These are phyloP conservation scores for Octopus sinensis DNA, from an alignment of 1,140 invertebrate genomes.

Conservation along the genomic window DNA sequence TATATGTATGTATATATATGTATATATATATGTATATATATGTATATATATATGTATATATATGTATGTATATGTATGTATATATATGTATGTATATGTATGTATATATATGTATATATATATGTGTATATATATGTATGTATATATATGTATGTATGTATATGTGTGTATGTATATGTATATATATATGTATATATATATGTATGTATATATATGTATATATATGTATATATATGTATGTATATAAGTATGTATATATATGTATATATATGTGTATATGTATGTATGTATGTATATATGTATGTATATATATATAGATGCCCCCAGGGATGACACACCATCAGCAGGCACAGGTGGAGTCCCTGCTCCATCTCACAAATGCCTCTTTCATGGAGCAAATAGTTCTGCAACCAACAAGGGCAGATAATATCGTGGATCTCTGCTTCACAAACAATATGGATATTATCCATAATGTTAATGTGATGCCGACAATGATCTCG, in stretches of 20 bases:
- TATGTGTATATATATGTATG: background rate
- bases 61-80: background rate
- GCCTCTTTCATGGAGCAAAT: too few species aligned
- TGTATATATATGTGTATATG: background rate
- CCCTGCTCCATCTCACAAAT: too few species aligned
- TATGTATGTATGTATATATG: conserved; percentile 1
- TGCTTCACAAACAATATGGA: too few species aligned
- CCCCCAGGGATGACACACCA: too few species aligned
- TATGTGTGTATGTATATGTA: background rate
- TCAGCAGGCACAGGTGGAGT: too few species aligned
- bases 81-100: background rate
- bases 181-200: background rate
- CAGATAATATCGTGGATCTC: too few species aligned
- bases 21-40: background rate
- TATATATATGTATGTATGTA: background rate
- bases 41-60: background rate
- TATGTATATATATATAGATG: background rate
- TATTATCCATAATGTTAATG: too few species aligned
- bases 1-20: background rate
- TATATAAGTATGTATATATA: background rate
- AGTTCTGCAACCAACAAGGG: too few species aligned
- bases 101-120: background rate
- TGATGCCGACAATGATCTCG: too few species aligned
- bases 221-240: background rate
- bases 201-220: background rate